Conservation (phyloP, 1,140 invertebrate genomes). For the Calephelis nemesis region DNA sequence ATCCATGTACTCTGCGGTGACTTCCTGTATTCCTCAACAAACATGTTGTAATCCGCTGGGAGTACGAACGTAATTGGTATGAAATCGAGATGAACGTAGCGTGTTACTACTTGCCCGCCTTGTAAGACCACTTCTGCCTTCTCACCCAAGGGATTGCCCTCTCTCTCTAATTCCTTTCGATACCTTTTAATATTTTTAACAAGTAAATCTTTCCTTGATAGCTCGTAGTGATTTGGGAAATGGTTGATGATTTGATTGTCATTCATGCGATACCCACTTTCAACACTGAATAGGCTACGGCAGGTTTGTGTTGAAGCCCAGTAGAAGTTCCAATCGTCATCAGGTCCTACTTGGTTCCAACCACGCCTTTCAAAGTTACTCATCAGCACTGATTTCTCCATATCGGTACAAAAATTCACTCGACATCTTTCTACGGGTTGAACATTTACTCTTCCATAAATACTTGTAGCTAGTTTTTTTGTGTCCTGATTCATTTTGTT, state of each 20-base stretch:
- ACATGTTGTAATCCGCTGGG: slow-evolving; percentile 97
- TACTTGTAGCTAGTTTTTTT: slow-evolving; percentile 13
- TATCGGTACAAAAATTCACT: slow-evolving; percentile 92
- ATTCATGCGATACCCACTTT: slow-evolving; percentile 93
- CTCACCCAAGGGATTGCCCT: slow-evolving; percentile 93
- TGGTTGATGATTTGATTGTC: slow-evolving; percentile 96
- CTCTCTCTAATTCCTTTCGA: slow-evolving; percentile 93
- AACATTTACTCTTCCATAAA: slow-evolving; percentile 17
- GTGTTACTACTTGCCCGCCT: slow-evolving; percentile 86
- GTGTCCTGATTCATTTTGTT: slow-evolving; percentile 18
- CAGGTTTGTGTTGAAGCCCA: slow-evolving; percentile 96
- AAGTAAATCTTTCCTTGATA: slow-evolving; percentile 95
- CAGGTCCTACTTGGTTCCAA: slow-evolving; percentile 93
- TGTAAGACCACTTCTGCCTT: slow-evolving; percentile 73
- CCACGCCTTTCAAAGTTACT: slow-evolving; percentile 96
- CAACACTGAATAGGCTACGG: slow-evolving; percentile 93
- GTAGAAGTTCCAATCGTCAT: slow-evolving; percentile 98
- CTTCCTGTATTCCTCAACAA: slow-evolving; percentile 96
- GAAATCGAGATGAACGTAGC: slow-evolving; percentile 92
- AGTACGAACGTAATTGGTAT: slow-evolving; percentile 96
- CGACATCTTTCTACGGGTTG: slow-evolving; percentile 75
- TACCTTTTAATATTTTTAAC: slow-evolving; percentile 98
- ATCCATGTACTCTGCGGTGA: slow-evolving; percentile 97
- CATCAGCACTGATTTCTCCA: slow-evolving; percentile 96
- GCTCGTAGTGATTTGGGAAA: slow-evolving; percentile 96